A percentile compares a stretch with the other conserved stretches of the same genome.
phyloP scores from a whole-genome alignment of 2,113 vertebrate genomes.

The Saguinus imperator region DNA sequence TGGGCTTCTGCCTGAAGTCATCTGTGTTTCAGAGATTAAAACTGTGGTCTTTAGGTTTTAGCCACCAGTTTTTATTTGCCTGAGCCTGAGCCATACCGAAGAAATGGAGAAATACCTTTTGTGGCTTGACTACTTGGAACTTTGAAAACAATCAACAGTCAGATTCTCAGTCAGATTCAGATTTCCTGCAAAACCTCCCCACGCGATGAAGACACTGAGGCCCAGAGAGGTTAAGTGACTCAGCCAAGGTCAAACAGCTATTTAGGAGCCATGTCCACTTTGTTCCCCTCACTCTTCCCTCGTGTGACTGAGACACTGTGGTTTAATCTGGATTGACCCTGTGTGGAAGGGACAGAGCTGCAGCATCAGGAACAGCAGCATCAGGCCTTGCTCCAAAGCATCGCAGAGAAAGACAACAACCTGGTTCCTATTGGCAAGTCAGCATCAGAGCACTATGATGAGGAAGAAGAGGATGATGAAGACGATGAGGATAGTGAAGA shows the following conservation, averaged over 20 bases:
- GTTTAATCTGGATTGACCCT: constrained; percentile 96
- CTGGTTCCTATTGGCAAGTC: constrained; percentile 96
- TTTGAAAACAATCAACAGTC: background rate
- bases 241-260: constrained; percentile 62
- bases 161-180: background rate
- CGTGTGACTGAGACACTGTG: constrained; percentile 94
- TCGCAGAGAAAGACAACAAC: constrained; percentile 96
- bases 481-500: constrained; percentile 98
- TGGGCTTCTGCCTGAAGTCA: background rate
- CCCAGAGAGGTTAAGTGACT: constrained; percentile 63
- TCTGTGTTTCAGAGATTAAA: background rate
- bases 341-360: constrained; percentile 95
- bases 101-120: background rate
- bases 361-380: constrained; percentile 97
- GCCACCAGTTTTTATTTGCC: background rate
- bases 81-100: background rate
- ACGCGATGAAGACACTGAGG: constrained; percentile 52
- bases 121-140: background rate
- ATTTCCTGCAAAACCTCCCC: background rate
- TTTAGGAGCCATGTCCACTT: constrained; percentile 89
- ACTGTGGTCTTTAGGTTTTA: background rate
- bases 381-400: constrained; percentile 97
- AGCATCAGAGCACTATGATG: constrained; percentile 93
- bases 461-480: constrained; percentile 97
- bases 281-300: constrained; percentile 93